Conservation (phyloP, 2,797 vertebrate genomes). For the Betta splendens region DNA sequence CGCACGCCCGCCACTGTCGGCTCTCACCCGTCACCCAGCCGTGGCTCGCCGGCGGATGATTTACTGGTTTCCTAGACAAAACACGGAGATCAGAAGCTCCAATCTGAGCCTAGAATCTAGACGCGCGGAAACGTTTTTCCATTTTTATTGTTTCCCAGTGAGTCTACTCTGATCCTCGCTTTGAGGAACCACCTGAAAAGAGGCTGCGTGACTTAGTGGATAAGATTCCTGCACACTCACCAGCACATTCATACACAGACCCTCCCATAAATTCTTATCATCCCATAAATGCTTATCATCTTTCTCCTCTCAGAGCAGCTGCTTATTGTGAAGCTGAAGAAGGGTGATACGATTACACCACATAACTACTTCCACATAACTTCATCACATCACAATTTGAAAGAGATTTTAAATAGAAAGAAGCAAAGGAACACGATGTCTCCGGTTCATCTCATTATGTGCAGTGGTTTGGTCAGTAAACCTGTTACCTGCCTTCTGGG, state of each 20-base stretch:
- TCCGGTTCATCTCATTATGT: too few species aligned
- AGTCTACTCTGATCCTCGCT: background rate
- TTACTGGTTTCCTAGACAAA: conserved; percentile 56
- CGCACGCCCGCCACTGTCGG: conserved; percentile 17
- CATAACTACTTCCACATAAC: background rate
- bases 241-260: background rate
- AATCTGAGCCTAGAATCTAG: conserved; percentile 14
- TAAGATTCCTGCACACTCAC: conserved; percentile 24
- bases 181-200: conserved; percentile 16
- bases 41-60: conserved; percentile 23
- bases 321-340: background rate
- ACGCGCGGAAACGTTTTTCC: background rate
- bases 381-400: too few species aligned
- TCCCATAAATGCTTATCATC: conserved; percentile 1
- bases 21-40: conserved; percentile 25
- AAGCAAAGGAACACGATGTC: too few species aligned
- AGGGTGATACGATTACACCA: background rate
- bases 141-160: conserved; percentile 1
- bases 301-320: conserved; percentile 14
- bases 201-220: conserved; percentile 21
- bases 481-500: too few species aligned
- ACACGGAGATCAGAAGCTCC: conserved; percentile 17
- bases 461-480: too few species aligned
- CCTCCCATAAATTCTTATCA: background rate
- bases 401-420: too few species aligned